Evolutionary conservation across 2,888 invertebrate genomes (phyloP), one percentile per base, ranked within the genome.

Genomic region (Orthosia incerta): DNA sequence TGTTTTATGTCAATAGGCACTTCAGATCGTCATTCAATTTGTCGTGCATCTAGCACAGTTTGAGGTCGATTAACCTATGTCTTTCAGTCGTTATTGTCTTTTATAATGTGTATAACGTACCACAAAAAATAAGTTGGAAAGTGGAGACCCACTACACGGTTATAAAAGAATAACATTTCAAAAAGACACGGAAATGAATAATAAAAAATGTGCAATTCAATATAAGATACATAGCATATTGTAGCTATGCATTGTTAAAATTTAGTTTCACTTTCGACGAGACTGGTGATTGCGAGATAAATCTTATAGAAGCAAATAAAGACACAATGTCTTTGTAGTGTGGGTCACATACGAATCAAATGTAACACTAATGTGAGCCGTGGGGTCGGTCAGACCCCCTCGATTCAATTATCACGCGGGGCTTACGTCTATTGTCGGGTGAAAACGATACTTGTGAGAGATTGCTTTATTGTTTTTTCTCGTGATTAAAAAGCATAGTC

Each of bases 381-480:
- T 86, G 87, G 93, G 93, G 91, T 89, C 88, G 85, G 82, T 66
- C 85, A 87, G 93, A 93, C 95, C 96, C 95, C 90, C 93, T 90
- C 92, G 90, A 94, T 95, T 95, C 96, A 96, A 96, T 96, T 96
- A 96, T 95, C 91, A 89, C 94, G 93, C 92, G 91, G 92, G 90
- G 92, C 89, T 91, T 89, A 92, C 93, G 91, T 92, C 93, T 93
- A 93, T 90, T 92, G 91, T 89, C 89, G 92, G 94, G 94, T 96
- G 96, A 94, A 96, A 96, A 91, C 91, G 96, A 96, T 96, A 96
- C 96, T 95, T 95, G 96, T 96, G 96, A 95, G 96, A 96, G 94
- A 96, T 95, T 94, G 93, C 92, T 93, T 92, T 94, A 95, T 96
- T 96, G 96, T 96, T 96, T 96, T 96, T 96, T 96, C 96, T 96